phyloP scores from a whole-genome alignment of 2,113 vertebrate species.

The Kryptolebias marmoratus region DNA sequence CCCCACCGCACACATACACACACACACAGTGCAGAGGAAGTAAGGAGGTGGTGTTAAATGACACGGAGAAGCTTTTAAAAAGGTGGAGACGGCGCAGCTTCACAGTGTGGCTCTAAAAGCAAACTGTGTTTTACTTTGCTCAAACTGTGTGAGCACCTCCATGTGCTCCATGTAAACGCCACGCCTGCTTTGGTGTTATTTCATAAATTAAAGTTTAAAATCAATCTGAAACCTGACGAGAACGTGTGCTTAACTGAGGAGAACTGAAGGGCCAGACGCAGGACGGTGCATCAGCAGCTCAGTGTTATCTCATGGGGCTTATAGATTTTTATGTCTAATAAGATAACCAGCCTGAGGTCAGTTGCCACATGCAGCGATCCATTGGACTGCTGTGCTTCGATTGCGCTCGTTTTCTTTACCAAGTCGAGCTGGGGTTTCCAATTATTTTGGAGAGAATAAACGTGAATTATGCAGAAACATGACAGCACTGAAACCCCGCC shows the following conservation, averaged over 20 bases:
- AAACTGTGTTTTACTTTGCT: conserved; percentile 63
- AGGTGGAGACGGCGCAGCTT: conserved; percentile 59
- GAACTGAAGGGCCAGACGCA: conserved; percentile 13
- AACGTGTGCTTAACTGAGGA: conserved; percentile 57
- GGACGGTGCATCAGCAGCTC: conserved; percentile 28
- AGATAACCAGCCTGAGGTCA: conserved; percentile 53
- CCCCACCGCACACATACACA: conserved; percentile 42
- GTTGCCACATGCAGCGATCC: conserved; percentile 42
- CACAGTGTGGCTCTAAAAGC: conserved; percentile 44
- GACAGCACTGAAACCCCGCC: conserved; percentile 15
- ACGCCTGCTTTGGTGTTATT: conserved; percentile 37
- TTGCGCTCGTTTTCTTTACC: conserved; percentile 21
- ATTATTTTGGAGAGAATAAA: conserved; percentile 6
- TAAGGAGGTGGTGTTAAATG: conserved; percentile 73
- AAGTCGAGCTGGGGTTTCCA: neutral
- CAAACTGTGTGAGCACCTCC: conserved; percentile 36
- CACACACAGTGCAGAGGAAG: conserved; percentile 64
- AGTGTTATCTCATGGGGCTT: conserved; percentile 37
- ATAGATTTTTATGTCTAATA: conserved; percentile 66
- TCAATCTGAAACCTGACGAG: conserved; percentile 57
- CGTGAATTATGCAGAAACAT: neutral
- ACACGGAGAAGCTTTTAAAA: conserved; percentile 65
- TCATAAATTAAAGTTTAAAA: conserved; percentile 43
- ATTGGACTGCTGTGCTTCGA: conserved; percentile 33
- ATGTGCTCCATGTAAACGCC: conserved; percentile 50